Evolutionary conservation across 2,113 vertebrate species (phyloP), one percentile per base, ranked within the genome.

Genomic region (Cervus canadensis): DNA sequence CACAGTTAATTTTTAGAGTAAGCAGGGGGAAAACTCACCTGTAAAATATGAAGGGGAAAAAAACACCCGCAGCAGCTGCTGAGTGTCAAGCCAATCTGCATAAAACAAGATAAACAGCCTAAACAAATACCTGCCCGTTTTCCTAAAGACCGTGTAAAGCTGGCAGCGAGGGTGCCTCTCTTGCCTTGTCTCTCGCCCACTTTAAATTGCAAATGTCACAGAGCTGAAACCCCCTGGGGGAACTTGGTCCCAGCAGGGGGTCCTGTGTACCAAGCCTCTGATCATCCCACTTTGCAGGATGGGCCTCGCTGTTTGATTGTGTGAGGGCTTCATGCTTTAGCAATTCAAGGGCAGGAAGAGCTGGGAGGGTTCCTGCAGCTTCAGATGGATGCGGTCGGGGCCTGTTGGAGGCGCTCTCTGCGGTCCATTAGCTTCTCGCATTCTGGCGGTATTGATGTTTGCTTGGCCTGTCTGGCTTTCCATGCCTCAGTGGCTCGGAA

Each of bases 1-100:
- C 59, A 52, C 50, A 91, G 93, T 93, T 97, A 79, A 96, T 56
- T 97, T 97, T 97, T 78, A 85, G 71, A 96, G 36, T 74, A 62
- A 56, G 79, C 23, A 36, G 56, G 36, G 56, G 48, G 64, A 95
- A 84, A 62, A 86, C 60, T 83, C 50, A 91, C 96, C 95, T 95
- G 17, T 93, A 48, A 98, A 92, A 93, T 85, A 52, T 91, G 79
- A 82, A 74, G 45, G 78, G 71, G 82, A 23, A 60, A 91, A 81
- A 71, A 40, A 36, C n/a, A 71, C 67, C 79, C 78, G 93, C 6
- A 93, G 81, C 36, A 79, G 78, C 91, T 94, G 64, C 52, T 59
- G 86, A 87, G 88, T 40, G 45, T 87, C 74, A 85, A 96, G 87
- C 14, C 36, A 25, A 78, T 89, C 64, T 85, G 13, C 36, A 36